Evolutionary conservation across 2,888 invertebrate genomes (phyloP), one percentile per base, ranked within the genome.

Genomic region (Theristus sp.): DNA sequence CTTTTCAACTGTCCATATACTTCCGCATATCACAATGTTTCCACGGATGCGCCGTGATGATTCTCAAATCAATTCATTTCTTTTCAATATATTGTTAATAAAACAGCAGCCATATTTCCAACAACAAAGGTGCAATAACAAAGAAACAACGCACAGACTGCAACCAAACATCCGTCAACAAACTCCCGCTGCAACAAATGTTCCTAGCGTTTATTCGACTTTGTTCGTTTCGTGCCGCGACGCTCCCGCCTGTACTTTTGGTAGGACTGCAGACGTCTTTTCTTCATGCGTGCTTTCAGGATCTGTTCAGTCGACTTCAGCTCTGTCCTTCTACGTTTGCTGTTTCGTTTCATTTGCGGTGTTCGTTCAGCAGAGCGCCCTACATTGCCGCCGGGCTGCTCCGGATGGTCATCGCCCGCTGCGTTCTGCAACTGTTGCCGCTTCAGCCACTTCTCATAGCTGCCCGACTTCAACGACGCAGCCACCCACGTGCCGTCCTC

Each of bases 381-480:
- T 49, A 10, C 20, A 3, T 49, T 49, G 20, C 20, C 20, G n/a
- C n/a, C 6, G 3, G n/a, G 49, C 49, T 49, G 49, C 3, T 10
- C 24, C n/a, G 3, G 20, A 49, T 17, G 13, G 6, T 49, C 20
- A 49, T 10, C 3, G 6, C 27, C 27, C 20, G 28, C 54, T 13
- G 10, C 3, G 10, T 10, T 27, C 26, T 27, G 27, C 28, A 54
- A 10, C 28, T 28, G n/a, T 24, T 53, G 29, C 17, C n/a, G 22
- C 27, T 68, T 65, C n/a, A 60, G 31, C 67, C 74, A 73, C 52
- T 69, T 73, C 67, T 75, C 75, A 73, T 80, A 80, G 71, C 76
- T 81, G 59, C 91, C 86, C 63, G 88, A 86, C 77, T 93, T 93
- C 78, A 87, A 96, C 22, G 69, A 64, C 0, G 93, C 89, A 0